phyloP scores from a whole-genome alignment of 2,888 invertebrate genomes.

The Syrista parreyssii region DNA sequence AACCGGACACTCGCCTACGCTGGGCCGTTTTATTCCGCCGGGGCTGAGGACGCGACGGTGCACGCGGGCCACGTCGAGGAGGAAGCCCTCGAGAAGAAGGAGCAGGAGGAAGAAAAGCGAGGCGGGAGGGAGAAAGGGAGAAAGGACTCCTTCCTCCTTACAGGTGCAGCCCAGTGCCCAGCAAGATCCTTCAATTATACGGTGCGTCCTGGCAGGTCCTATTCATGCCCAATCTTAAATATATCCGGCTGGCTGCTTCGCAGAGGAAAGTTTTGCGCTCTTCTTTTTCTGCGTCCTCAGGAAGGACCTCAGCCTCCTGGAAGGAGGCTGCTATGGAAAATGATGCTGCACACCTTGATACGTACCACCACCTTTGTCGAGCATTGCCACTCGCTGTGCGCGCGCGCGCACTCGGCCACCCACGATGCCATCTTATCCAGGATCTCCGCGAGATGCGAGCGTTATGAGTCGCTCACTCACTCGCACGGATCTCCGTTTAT shows the following conservation, averaged over 20 bases:
- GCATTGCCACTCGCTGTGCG: constrained; percentile 49
- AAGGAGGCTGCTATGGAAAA: not conserved
- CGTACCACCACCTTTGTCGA: constrained; percentile 8
- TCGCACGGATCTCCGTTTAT: constrained; percentile 1
- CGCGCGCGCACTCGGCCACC: constrained; percentile 54
- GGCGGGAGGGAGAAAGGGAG: constrained; percentile 16
- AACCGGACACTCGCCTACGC: constrained; percentile 61
- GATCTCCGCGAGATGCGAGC: constrained; percentile 48
- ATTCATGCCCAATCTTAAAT: constrained; percentile 33
- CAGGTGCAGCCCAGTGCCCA: constrained; percentile 54
- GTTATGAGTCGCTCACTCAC: constrained; percentile 39
- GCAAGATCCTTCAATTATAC: constrained; percentile 58
- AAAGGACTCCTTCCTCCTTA: constrained; percentile 31
- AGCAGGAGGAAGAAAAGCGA: constrained; percentile 9
- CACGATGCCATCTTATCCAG: constrained; percentile 63
- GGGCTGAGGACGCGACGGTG: constrained; percentile 21
- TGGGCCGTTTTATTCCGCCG: constrained; percentile 44
- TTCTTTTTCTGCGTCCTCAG: not conserved
- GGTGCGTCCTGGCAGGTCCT: constrained; percentile 39
- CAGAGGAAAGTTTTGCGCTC: not conserved
- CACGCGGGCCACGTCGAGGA: constrained; percentile 18
- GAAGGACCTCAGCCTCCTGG: not conserved
- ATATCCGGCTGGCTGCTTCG: constrained; percentile 7
- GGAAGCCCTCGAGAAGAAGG: not conserved
- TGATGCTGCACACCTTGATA: not conserved